Evolutionary conservation across 1,140 invertebrate genomes (phyloP), one percentile per base, ranked within the genome.

Genomic region (Ylistrum balloti): DNA sequence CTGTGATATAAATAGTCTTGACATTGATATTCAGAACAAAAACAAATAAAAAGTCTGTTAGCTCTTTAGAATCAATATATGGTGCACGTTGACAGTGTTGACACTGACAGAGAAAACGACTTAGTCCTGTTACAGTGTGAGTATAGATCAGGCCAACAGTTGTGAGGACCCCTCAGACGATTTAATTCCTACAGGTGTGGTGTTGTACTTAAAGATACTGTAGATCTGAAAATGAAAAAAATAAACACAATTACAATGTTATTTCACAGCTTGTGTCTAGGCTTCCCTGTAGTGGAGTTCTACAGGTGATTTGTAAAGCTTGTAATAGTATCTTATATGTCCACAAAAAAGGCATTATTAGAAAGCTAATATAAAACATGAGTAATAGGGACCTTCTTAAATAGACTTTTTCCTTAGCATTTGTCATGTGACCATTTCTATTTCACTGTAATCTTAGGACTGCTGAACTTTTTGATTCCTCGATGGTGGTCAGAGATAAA

Each of bases 131-230:
- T 17, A 38, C n/a, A n/a, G 5, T 74, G 22, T 28, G 22, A 74
- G 56, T 74, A 74, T 74, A 28, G 56, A 74, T 74, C 56, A 5
- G n/a, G n/a, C n/a, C 22, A n/a, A n/a, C 22, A n/a, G 5, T n/a
- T 74, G 56, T 74, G 17, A 74, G n/a, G 5, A 74, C 56, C 28
- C 56, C n/a, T 48, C 22, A 1, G 28, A 74, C 56, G 56, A 74
- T 74, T 74, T 74, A 74, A 74, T 22, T 74, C 56, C 56, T 17
- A 74, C 56, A 74, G 56, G 56, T 74, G 56, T 74, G n/a, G 9
- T 74, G 56, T 74, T 74, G 56, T 74, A 74, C 56, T 74, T 45
- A 74, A 74, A 74, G 56, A 74, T 74, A 74, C 56, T 74, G 22
- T 74, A 74, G 22, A 17, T 28, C 56, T 74, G 9, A 74, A 74